Conservation (phyloP, 2,797 vertebrate genomes). For the Sparus aurata region DNA sequence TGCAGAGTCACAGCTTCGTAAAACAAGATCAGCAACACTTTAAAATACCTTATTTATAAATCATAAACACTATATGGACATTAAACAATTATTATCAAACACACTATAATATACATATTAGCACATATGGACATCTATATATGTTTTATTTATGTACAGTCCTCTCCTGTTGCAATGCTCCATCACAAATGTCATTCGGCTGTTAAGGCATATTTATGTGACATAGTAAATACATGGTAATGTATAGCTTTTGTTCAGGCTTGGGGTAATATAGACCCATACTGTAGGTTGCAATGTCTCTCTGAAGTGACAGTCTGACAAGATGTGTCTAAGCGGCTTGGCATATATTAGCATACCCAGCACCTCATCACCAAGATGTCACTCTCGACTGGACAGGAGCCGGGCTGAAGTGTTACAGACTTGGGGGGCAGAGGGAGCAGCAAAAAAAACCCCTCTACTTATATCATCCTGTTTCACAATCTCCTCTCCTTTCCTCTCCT, state of each 20-base stretch:
- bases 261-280: constrained; percentile 15
- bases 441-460: neutral
- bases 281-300: constrained; percentile 29
- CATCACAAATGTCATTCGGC: constrained; percentile 27
- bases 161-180: constrained; percentile 6
- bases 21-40: neutral
- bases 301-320: constrained; percentile 71
- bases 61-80: no score
- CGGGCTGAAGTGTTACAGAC: constrained; percentile 47
- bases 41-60: no score
- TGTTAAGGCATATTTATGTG: constrained; percentile 20
- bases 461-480: neutral
- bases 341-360: constrained; percentile 70
- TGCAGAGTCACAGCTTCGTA: neutral
- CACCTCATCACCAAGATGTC: constrained; percentile 69
- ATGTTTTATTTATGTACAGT: neutral
- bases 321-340: constrained; percentile 68
- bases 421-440: constrained; percentile 23
- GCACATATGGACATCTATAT: neutral
- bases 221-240: constrained; percentile 27
- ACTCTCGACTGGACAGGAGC: constrained; percentile 52
- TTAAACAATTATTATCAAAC: no score
- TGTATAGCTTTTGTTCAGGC: constrained; percentile 3
- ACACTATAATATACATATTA: neutral
- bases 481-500: neutral